Percentiles rank a stretch among this genome's conserved stretches.
Conservation (phyloP, 1,140 invertebrate species). For the Epicauta chinensis region DNA sequence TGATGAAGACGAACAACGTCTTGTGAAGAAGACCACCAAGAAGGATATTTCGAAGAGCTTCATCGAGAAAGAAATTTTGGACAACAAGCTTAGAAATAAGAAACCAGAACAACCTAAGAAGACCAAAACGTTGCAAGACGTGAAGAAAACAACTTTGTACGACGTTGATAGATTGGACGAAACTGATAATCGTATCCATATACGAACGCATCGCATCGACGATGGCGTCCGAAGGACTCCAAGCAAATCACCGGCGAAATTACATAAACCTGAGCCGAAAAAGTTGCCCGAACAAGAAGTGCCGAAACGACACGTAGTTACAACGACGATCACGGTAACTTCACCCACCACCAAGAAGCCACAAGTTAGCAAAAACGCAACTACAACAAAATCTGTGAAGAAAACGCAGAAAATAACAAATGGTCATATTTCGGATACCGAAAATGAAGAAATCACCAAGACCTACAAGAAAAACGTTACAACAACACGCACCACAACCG, state of each 20-base stretch:
- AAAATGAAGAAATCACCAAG: constrained; percentile 39
- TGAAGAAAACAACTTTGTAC: constrained; percentile 1
- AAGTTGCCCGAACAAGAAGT: constrained; percentile 14
- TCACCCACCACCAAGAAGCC: constrained; percentile 6
- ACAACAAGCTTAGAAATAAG: not conserved
- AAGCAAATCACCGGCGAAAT: constrained; percentile 5
- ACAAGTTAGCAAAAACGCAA: constrained; percentile 37
- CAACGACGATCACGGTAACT: constrained; percentile 29
- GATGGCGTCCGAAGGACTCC: constrained; percentile 22
- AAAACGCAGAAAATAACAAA: constrained; percentile 40
- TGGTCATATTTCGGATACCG: constrained; percentile 22
- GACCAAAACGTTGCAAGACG: constrained; percentile 14
- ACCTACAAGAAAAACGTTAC: constrained; percentile 36
- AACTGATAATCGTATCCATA: constrained; percentile 19
- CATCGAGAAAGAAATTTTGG: constrained; percentile 9
- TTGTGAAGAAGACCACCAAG: constrained; percentile 22
- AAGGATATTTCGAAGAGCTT: constrained; percentile 22
- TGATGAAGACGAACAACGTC: constrained; percentile 27
- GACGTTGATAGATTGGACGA: constrained; percentile 22
- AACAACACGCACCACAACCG: constrained; percentile 49
- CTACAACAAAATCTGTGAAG: constrained; percentile 28
- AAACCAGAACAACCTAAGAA: constrained; percentile 13
- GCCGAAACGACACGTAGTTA: constrained; percentile 29
- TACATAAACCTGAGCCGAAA: constrained; percentile 2
- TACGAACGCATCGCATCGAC: constrained; percentile 28